A percentile compares a stretch with the other conserved stretches of the same genome.
These are phyloP conservation scores for Blera fallax DNA, from an alignment of 2,888 invertebrate species.

Conservation along the genomic window DNA sequence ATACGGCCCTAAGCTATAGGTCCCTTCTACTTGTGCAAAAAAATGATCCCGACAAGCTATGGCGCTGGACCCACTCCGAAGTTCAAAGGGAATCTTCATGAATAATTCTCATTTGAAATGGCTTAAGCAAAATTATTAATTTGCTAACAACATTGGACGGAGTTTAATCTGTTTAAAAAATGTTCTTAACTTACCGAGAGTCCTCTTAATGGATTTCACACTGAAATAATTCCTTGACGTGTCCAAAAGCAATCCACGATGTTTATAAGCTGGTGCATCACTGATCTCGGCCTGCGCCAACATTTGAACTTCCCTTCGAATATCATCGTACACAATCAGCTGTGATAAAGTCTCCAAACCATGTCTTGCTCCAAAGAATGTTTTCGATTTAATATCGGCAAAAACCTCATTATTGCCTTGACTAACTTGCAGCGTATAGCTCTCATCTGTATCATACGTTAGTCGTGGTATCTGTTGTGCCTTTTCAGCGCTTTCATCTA, in stretches of 20 bases:
- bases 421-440: conserved; percentile 80
- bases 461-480: conserved; percentile 76
- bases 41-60: too few species aligned
- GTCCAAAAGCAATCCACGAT: conserved; percentile 94
- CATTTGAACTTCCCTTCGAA: conserved; percentile 83
- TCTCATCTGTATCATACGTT: conserved; percentile 84
- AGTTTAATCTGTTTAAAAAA: too few species aligned
- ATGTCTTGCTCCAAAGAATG: conserved; percentile 85
- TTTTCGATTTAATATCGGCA: conserved; percentile 83
- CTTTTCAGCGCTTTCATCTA: conserved; percentile 73
- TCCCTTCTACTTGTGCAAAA: too few species aligned
- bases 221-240: conserved; percentile 94
- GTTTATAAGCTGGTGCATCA: conserved; percentile 93
- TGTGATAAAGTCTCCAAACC: conserved; percentile 84
- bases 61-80: too few species aligned
- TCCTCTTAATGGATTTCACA: conserved; percentile 87
- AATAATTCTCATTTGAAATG: too few species aligned
- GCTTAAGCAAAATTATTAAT: too few species aligned
- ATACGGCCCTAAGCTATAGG: too few species aligned
- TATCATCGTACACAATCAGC: conserved; percentile 81
- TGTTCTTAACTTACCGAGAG: conserved; percentile 85
- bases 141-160: too few species aligned
- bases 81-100: too few species aligned
- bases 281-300: conserved; percentile 85
- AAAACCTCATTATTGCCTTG: conserved; percentile 81